Percentiles rank a stretch among this genome's conserved stretches.
These are phyloP conservation scores for Drosophila hamatofila DNA, from an alignment of 2,888 invertebrate genomes.

Conservation along the genomic window DNA sequence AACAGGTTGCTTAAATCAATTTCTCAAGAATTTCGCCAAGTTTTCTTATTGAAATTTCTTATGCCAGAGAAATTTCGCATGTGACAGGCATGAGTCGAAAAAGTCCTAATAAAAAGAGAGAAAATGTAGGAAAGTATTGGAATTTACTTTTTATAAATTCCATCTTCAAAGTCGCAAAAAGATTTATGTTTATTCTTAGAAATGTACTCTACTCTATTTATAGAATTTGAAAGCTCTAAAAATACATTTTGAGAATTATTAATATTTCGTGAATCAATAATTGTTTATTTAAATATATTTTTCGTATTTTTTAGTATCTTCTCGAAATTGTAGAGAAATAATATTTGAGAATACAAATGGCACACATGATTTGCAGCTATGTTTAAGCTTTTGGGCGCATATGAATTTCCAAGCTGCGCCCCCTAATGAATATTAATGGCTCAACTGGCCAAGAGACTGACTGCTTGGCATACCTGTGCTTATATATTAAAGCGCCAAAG, in stretches of 20 bases:
- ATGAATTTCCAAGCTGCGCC: slow-evolving; percentile 25
- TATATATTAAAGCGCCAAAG: slow-evolving; percentile 74
- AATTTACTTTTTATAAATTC: not conserved
- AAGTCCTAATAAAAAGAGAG: too few relatives aligned
- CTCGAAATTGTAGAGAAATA: slow-evolving; percentile 9
- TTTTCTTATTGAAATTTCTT: not conserved
- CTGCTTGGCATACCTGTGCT: slow-evolving; percentile 64
- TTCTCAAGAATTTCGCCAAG: slow-evolving; percentile 27
- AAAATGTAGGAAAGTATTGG: not conserved
- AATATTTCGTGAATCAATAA: not conserved
- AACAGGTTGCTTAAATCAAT: slow-evolving; percentile 27
- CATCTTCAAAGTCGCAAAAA: not conserved
- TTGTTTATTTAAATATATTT: not conserved
- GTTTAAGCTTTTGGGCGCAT: slow-evolving; percentile 33
- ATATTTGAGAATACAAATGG: slow-evolving; percentile 21
- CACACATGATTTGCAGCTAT: slow-evolving; percentile 22
- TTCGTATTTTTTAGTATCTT: not conserved
- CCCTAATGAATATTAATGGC: slow-evolving; percentile 78
- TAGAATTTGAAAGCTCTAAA: not conserved
- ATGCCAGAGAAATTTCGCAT: not conserved
- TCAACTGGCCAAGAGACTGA: slow-evolving; percentile 53
- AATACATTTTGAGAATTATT: not conserved
- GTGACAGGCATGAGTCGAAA: not conserved
- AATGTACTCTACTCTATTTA: not conserved
- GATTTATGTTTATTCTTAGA: not conserved